phyloP scores from a whole-genome alignment of 2,113 vertebrate genomes.

The Mesembrinibis cayennensis region DNA sequence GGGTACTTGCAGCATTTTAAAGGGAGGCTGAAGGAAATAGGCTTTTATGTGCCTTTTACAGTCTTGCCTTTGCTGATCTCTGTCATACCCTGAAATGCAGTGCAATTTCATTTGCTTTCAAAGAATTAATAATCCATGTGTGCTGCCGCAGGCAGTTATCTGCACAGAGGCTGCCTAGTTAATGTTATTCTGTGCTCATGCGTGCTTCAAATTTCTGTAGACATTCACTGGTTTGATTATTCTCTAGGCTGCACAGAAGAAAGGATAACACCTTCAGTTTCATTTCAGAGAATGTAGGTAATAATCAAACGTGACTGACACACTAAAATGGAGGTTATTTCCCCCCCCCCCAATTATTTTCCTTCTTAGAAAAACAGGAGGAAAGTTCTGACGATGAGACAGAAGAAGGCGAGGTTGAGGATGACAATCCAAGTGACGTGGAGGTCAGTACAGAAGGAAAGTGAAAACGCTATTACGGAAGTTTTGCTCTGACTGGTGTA shows the following conservation, averaged over 20 bases:
- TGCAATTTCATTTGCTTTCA: neutral
- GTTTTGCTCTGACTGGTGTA: neutral
- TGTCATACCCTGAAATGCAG: neutral
- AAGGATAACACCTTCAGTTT: slow-evolving; percentile 3
- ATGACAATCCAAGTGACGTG: slow-evolving; percentile 78
- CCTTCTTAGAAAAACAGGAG: slow-evolving; percentile 73
- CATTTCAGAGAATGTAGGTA: neutral
- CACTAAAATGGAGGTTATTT: neutral
- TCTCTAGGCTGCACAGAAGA: neutral
- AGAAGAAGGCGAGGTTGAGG: slow-evolving; percentile 82
- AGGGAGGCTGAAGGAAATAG: neutral
- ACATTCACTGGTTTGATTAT: neutral
- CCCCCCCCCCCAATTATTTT: neutral
- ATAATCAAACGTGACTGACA: neutral
- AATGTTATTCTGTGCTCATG: neutral
- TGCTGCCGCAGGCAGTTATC: neutral
- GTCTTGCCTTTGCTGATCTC: neutral
- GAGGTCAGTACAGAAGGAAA: slow-evolving; percentile 71
- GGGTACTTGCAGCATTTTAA: neutral
- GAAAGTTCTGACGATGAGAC: slow-evolving; percentile 85
- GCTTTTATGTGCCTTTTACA: neutral
- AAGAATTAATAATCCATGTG: neutral
- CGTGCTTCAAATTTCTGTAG: neutral
- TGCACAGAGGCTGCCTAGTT: neutral
- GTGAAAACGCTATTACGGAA: neutral